Base-by-base conservation (phyloP, 2,888 invertebrate genomes). In the Yponomeuta cagnagella region DNA sequence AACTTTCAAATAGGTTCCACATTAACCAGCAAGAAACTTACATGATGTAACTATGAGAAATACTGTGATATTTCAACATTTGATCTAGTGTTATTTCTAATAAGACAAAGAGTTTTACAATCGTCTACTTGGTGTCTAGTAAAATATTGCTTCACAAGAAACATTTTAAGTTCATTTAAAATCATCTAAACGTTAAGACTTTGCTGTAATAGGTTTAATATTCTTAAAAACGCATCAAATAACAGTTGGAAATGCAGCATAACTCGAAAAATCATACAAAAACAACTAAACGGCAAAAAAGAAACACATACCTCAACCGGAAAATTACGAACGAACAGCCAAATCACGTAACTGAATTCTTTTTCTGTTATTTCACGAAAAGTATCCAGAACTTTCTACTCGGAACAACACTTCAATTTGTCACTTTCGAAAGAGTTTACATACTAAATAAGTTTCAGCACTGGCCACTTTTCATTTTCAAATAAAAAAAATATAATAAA, bases 391-490 rank as follows among this genome's bases (percentile, higher is more conserved):
- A 73, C 73, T 73, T 75, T 71, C 69, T 71, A 69, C 65, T 65
- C 30, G 67, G 37, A 52, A 68, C 52, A 23, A 31, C 68, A 52
- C 68, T 52, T 64, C 37, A 37, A 31, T 10, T 30, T 30, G 43
- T 31, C 68, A 68, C 48, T 15, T 43, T 43, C 43, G 43, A 43
- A 43, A 43, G 5, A 43, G 43, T 43, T 43, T 43, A 30, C 52
- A 58, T 43, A 37, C 12, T 9, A 15, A 70, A 65, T n/a, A 48
- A 64, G 77, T 78, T 77, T 75, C 76, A 77, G 75, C 83, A 83
- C 83, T 77, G 75, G 72, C 73, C 79, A 79, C 80, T 79, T 75
- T 75, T 81, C 80, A 81, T 77, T 74, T 58, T 15, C 52, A 3
- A 58, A 58, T 15, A 74, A 77, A 75, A 76, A 77, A 5, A 43